Conservation (phyloP, 1,140 invertebrate species). For the Orussus abietinus region DNA sequence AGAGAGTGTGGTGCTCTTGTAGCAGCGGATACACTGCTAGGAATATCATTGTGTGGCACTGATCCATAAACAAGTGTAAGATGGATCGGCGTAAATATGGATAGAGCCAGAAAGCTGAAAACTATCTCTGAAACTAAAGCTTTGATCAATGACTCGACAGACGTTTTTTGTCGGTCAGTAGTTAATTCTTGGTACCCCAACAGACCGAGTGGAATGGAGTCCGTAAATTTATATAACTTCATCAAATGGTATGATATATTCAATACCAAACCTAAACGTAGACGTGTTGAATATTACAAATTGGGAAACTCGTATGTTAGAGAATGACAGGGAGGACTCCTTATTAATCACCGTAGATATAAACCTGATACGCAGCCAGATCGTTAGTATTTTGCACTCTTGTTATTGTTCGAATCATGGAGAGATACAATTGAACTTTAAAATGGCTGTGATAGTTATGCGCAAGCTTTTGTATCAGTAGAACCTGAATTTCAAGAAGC, state of each 20-base stretch:
- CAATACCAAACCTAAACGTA: conserved; percentile 14
- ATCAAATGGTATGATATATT: conserved; percentile 20
- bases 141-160: conserved; percentile 20
- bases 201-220: conserved; percentile 18
- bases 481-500: too few species aligned
- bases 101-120: conserved; percentile 30
- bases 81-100: conserved; percentile 38
- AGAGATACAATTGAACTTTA: too few species aligned
- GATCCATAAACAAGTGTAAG: conserved; percentile 34
- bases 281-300: conserved; percentile 8
- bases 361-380: too few species aligned
- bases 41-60: conserved; percentile 33
- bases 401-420: too few species aligned
- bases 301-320: too few species aligned
- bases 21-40: conserved; percentile 34
- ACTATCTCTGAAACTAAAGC: conserved; percentile 23
- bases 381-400: too few species aligned
- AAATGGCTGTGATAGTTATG: too few species aligned
- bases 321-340: too few species aligned
- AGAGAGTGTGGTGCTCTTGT: conserved; percentile 36
- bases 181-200: conserved; percentile 29
- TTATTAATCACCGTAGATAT: too few species aligned
- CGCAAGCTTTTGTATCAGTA: too few species aligned
- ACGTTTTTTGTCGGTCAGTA: conserved; percentile 29
- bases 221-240: conserved; percentile 21